Conservation (phyloP, 2,888 invertebrate species). For the Lobophora halterata region DNA sequence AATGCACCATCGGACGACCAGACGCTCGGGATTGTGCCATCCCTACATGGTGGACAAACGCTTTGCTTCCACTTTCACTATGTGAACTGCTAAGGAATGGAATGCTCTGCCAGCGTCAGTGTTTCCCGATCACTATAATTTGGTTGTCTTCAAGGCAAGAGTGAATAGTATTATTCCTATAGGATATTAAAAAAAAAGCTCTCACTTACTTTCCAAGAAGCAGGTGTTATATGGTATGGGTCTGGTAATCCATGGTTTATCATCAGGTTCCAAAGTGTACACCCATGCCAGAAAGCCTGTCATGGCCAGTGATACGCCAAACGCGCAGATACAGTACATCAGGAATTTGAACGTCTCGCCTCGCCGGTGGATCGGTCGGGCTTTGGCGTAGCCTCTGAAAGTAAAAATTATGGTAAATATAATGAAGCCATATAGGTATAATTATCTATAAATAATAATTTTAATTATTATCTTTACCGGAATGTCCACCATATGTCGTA, state of each 20-base stretch:
- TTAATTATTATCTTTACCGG: conserved; percentile 41
- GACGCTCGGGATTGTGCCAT: too few relatives aligned
- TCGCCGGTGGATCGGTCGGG: conserved; percentile 61
- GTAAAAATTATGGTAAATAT: too few relatives aligned
- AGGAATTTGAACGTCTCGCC: conserved; percentile 61
- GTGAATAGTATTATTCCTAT: too few relatives aligned
- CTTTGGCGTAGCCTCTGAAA: conserved; percentile 67
- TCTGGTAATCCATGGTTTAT: conserved; percentile 56
- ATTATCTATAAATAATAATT: neutral
- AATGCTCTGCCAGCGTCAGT: too few relatives aligned
- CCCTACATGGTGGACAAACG: too few relatives aligned
- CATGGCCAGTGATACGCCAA: conserved; percentile 56
- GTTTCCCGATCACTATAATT: too few relatives aligned
- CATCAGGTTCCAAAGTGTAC: conserved; percentile 35
- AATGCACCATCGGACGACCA: too few relatives aligned
- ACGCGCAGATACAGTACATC: conserved; percentile 62
- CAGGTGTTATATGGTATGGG: conserved; percentile 53
- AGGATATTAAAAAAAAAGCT: neutral
- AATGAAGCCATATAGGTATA: too few relatives aligned
- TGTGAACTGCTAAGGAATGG: too few relatives aligned
- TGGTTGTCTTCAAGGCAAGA: too few relatives aligned
- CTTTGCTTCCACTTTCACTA: too few relatives aligned
- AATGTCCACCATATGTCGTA: conserved; percentile 75
- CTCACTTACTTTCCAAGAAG: conserved; percentile 53
- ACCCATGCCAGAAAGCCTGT: conserved; percentile 40